phyloP scores from a whole-genome alignment of 2,113 vertebrate genomes.

The Pseudopodoces humilis region DNA sequence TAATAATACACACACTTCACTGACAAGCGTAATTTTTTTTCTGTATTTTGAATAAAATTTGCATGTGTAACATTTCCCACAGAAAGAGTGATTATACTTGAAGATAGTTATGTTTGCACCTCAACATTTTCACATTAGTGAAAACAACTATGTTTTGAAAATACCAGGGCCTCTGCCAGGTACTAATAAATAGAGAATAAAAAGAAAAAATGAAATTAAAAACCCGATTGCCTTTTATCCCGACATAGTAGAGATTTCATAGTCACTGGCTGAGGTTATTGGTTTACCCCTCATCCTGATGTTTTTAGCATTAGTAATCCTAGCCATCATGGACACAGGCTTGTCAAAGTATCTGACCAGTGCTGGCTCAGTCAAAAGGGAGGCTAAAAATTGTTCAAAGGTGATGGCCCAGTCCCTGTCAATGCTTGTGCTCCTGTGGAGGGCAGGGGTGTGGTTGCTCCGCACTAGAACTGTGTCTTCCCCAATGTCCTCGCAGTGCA shows the following conservation, averaged over 20 bases:
- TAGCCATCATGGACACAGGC: slow-evolving; percentile 85
- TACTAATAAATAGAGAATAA: slow-evolving; percentile 75
- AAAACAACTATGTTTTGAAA: slow-evolving; percentile 65
- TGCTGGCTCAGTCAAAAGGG: slow-evolving; percentile 91
- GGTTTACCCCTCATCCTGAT: slow-evolving; percentile 85
- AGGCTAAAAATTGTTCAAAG: slow-evolving; percentile 96
- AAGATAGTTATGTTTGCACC: slow-evolving; percentile 31
- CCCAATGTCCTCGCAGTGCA: slow-evolving; percentile 94
- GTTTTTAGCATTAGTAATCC: slow-evolving; percentile 92
- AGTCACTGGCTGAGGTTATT: slow-evolving; percentile 86
- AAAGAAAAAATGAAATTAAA: slow-evolving; percentile 49
- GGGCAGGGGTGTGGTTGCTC: slow-evolving; percentile 59
- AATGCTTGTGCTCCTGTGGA: slow-evolving; percentile 85
- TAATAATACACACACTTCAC: slow-evolving; percentile 69
- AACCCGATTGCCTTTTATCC: slow-evolving; percentile 70
- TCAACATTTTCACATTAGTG: slow-evolving; percentile 63
- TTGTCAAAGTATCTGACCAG: slow-evolving; percentile 96
- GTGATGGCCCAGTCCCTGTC: slow-evolving; percentile 98
- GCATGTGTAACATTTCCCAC: slow-evolving; percentile 49
- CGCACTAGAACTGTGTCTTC: slow-evolving; percentile 93
- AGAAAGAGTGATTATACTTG: slow-evolving; percentile 52
- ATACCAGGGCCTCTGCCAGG: slow-evolving; percentile 62
- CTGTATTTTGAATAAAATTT: slow-evolving; percentile 49
- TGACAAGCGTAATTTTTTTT: slow-evolving; percentile 36
- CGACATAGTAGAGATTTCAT: slow-evolving; percentile 90